Conservation (phyloP, 2,113 vertebrate species). For the Trogon surrucura region DNA sequence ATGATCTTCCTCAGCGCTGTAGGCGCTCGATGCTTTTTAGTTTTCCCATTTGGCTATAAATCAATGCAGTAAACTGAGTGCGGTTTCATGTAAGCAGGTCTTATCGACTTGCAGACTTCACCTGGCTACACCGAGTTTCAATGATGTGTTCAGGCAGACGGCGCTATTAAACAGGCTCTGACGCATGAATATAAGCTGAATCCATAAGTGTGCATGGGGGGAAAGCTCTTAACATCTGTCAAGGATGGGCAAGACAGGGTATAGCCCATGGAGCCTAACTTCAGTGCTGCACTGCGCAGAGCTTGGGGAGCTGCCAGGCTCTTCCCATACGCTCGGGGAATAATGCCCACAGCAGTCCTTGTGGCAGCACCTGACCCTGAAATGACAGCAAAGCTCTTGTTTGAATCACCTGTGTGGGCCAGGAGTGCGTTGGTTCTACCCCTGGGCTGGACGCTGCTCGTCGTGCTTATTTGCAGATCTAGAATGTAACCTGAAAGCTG, state of each 20-base stretch:
- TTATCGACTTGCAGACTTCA: background rate
- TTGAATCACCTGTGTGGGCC: background rate
- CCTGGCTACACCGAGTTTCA: too few species aligned
- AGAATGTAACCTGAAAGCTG: background rate
- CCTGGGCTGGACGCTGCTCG: background rate
- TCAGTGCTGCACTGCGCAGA: background rate
- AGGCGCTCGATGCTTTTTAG: background rate
- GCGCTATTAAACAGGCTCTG: background rate
- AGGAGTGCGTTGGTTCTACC: fast-evolving
- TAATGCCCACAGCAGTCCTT: background rate
- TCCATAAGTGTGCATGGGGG: background rate
- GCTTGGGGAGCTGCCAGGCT: background rate
- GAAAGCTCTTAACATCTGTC: background rate
- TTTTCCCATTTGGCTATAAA: background rate
- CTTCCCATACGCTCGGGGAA: background rate
- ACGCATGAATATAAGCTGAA: background rate
- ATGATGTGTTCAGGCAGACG: background rate
- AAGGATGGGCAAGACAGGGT: background rate
- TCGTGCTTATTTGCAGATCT: background rate
- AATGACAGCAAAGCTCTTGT: background rate
- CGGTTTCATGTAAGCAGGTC: background rate
- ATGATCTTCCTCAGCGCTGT: background rate
- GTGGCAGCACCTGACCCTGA: background rate
- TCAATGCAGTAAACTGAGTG: background rate
- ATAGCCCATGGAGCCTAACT: fast-evolving